Evolutionary conservation across 2,888 invertebrate genomes (phyloP).

Genomic region (Enchytraeus crypticus): DNA sequence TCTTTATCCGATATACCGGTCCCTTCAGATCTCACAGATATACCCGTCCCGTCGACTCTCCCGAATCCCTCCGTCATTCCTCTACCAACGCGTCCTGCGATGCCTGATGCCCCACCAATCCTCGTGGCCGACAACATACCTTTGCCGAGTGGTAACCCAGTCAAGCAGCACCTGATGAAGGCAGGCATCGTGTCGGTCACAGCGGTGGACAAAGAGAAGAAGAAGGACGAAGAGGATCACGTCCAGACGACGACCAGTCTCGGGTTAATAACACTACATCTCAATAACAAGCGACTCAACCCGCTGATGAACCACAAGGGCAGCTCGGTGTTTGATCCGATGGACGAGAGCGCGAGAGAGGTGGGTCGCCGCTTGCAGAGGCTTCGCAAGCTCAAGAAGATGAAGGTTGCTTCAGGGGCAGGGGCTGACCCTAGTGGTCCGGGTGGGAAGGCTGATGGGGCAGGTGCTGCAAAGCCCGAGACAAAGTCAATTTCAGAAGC

Average conservation of each 20-base stretch:
- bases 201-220: neutral
- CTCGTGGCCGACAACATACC: too few species aligned
- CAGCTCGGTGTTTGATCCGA: constrained; percentile 1
- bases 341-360: constrained; percentile 4
- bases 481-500: too few species aligned
- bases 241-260: constrained; percentile 6
- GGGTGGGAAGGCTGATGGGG: neutral
- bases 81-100: too few species aligned
- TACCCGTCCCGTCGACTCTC: neutral
- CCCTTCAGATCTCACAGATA: neutral
- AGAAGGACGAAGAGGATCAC: neutral
- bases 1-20: neutral
- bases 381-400: constrained; percentile 5
- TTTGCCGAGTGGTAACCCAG: too few species aligned
- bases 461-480: neutral
- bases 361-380: neutral
- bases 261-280: neutral
- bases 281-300: neutral
- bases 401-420: neutral
- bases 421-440: neutral
- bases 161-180: too few species aligned
- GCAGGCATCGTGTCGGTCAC: neutral
- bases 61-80: neutral
- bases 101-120: too few species aligned
- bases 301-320: neutral